Percentiles rank a stretch among this genome's conserved stretches.
phyloP scores from a whole-genome alignment of 2,888 invertebrate species.

The Colletes collaris region DNA sequence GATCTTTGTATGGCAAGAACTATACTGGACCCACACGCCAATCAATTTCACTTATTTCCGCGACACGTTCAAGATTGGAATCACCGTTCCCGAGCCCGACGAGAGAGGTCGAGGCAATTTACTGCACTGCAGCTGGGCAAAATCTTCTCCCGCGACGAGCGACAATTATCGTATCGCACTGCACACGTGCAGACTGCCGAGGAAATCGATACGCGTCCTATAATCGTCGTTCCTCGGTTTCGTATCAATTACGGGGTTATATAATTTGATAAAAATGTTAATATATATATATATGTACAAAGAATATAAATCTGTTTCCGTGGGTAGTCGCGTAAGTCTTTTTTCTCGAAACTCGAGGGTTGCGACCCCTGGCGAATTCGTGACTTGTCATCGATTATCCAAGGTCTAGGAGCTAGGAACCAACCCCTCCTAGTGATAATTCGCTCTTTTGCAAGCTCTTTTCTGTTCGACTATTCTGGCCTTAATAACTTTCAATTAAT shows the following conservation, averaged over 20 bases:
- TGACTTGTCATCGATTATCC: conserved; percentile 18
- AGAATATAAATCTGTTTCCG: too few species aligned
- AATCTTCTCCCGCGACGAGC: conserved; percentile 48
- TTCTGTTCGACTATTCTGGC: conserved; percentile 12
- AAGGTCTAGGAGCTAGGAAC: conserved; percentile 3
- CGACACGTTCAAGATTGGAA: conserved; percentile 54
- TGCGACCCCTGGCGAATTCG: conserved; percentile 12
- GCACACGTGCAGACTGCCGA: conserved; percentile 25
- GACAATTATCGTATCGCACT: conserved; percentile 48
- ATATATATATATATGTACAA: too few species aligned
- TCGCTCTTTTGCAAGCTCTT: not conserved
- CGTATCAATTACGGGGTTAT: too few species aligned
- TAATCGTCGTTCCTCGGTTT: too few species aligned
- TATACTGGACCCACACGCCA: conserved; percentile 41
- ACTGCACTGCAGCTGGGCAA: conserved; percentile 56
- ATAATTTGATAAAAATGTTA: too few species aligned
- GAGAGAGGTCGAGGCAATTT: conserved; percentile 57
- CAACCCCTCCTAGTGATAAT: conserved; percentile 3
- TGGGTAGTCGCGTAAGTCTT: not conserved
- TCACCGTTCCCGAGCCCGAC: conserved; percentile 44
- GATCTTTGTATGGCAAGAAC: conserved; percentile 16
- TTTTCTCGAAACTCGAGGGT: conserved; percentile 11
- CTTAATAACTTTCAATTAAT: too few species aligned
- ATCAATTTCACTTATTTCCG: conserved; percentile 57
- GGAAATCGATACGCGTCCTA: conserved; percentile 39